Base-by-base conservation (phyloP, 2,888 invertebrate genomes). In the Actias luna region DNA sequence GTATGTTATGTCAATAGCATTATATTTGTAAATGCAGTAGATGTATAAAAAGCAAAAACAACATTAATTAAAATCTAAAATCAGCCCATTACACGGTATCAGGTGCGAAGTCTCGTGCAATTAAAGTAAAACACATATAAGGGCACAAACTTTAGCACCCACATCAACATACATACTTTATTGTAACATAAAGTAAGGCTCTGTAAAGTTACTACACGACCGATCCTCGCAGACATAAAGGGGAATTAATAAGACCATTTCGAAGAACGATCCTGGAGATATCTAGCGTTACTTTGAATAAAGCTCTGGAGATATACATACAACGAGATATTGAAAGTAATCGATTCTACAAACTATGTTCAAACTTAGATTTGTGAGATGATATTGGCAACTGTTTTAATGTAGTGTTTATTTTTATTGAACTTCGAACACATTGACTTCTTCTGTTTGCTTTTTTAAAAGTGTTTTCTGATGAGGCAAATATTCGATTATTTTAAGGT, bases 171-270 rank as follows among this genome's bases (percentile, higher is more conserved):
- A 71, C 80, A 75, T 79, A 86, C 85, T 91, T 92, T 91, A 92
- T 89, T 73, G 85, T 77, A 79, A 71, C 87, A 92, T 92, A 91
- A 92, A 92, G 92, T 90, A 91, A 85, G n/a, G 83, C 83, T 80
- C 71, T 85, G 82, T 88, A 87, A 88, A 89, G 76, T 84, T 75
- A 80, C 57, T 64, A 55, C 59, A 61, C 42, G 33, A 69, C 70
- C 82, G 80, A 85, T 85, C 88, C 82, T 76, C 69, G 72, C 74
- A 81, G 81, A 88, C 85, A 84, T 90, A 88, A 90, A 90, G 79
- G 85, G 82, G 89, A 89, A 92, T 92, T 92, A 92, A 92, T 91
- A 92, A 89, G 89, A 80, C 87, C 73, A 88, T 92, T 91, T 76
- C 83, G 81, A 68, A 76, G 72, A 87, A 78, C 86, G 87, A 88